Evolutionary conservation across 92 coral and sea anemone genomes (phyloP).

Genomic region (Paragorgia papillata): DNA sequence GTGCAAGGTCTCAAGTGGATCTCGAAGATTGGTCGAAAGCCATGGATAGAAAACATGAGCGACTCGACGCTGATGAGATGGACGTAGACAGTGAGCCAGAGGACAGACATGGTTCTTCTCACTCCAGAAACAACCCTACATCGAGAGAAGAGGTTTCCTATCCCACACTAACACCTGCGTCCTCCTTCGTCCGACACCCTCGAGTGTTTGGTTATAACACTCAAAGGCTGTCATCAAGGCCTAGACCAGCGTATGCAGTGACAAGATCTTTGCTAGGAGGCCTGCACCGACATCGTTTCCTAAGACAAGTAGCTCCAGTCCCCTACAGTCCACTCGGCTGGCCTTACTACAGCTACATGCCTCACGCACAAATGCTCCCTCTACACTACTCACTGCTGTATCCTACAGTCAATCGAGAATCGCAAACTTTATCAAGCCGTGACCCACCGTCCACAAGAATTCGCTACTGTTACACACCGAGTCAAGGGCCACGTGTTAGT

Average conservation of each 20-base stretch:
- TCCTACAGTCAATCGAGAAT: too few relatives aligned
- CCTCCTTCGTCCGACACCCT: not conserved
- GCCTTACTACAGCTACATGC: too few relatives aligned
- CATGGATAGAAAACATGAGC: not conserved
- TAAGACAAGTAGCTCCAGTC: too few relatives aligned
- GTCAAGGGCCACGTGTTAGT: too few relatives aligned
- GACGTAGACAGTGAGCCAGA: constrained; percentile 8
- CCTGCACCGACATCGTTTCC: too few relatives aligned
- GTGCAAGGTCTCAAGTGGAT: not conserved
- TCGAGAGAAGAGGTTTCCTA: not conserved
- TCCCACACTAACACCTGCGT: not conserved
- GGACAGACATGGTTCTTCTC: not conserved
- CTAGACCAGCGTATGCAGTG: not conserved
- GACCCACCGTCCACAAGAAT: too few relatives aligned
- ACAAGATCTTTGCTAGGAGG: too few relatives aligned
- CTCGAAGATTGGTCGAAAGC: constrained; percentile 12
- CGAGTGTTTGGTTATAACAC: not conserved
- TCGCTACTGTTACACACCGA: too few relatives aligned
- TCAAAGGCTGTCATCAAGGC: not conserved
- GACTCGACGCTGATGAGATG: not conserved
- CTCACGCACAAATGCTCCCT: too few relatives aligned
- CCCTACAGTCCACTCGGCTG: too few relatives aligned
- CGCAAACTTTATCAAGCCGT: too few relatives aligned
- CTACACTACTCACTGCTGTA: too few relatives aligned
- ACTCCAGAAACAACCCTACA: not conserved